phyloP scores from a whole-genome alignment of 1,140 invertebrate species.

The Teleogryllus occipitalis region DNA sequence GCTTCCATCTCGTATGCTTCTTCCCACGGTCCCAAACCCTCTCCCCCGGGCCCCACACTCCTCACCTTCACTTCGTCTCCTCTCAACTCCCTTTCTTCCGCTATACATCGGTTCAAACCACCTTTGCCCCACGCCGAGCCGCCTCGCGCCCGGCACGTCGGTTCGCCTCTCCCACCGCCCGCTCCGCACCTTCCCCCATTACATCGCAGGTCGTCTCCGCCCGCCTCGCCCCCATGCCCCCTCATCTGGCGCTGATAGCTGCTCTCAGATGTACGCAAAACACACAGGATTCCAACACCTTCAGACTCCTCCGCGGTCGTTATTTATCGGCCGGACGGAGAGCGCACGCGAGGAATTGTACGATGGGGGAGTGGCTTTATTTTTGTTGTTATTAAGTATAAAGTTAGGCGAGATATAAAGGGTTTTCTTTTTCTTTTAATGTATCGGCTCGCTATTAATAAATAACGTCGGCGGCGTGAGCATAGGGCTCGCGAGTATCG shows the following conservation, averaged over 20 bases:
- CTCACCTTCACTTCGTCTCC: too few species aligned
- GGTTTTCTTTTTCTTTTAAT: neutral
- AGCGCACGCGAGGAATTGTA: neutral
- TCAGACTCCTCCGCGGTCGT: neutral
- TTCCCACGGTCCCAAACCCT: too few species aligned
- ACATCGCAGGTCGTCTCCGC: neutral
- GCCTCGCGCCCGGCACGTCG: too few species aligned
- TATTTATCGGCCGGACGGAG: neutral
- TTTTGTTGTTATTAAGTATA: slow-evolving; percentile 2
- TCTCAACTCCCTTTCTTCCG: too few species aligned
- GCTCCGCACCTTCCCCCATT: too few species aligned
- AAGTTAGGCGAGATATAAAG: neutral
- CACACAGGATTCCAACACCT: neutral
- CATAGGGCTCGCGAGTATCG: neutral
- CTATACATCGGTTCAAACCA: too few species aligned
- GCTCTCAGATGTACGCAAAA: neutral
- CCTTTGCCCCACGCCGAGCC: too few species aligned
- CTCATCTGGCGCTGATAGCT: neutral
- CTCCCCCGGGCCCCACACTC: too few species aligned
- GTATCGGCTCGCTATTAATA: neutral
- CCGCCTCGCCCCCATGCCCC: neutral
- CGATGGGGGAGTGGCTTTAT: neutral
- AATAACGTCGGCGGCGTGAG: neutral
- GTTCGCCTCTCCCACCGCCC: neutral
- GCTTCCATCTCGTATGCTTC: too few species aligned